Base-by-base conservation (phyloP, 2,888 invertebrate species). In the Macroteleia sp. region DNA sequence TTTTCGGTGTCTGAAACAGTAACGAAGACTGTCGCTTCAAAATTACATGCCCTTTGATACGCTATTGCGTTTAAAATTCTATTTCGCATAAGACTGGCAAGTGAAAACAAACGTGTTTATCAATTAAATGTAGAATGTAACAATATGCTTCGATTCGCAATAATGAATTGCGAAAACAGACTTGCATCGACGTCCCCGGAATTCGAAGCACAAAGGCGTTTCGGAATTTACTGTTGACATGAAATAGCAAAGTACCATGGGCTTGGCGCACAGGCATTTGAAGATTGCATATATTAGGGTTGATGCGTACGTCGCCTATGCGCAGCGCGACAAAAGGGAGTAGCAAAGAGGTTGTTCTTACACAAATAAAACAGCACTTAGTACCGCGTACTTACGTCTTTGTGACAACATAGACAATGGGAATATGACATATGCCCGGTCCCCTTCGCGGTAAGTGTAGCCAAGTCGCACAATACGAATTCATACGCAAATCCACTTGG, bases 281-380 rank as follows among this genome's bases (percentile, higher is more conserved):
- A n/a, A n/a, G n/a, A n/a, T n/a, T n/a, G n/a, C n/a, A n/a, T n/a
- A n/a, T 77, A 80, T 80, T 80, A 78, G 77, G 46, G 61, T 66
- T 56, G 52, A 76, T 76, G 77, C 70, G 71, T 74, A 50, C 62
- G 69, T 50, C 44, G 77, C 41, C 70, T 77, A 77, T 61, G 74
- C 64, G 73, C 46, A 70, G 67, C 66, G 69, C 79, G 77, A 74
- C 76, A 81, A 81, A 75, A 82, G 83, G 83, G 77, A 81, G 82
- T 81, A 87, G 82, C 85, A 86, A 88, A 88, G 88, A 88, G 88
- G 86, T 84, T 89, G 88, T 88, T 89, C 88, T 90, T 90, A 88
- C 82, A 89, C 90, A 90, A 90, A 90, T 91, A 90, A 91, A 91
- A 90, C 87, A 89, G 88, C 88, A 90, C 90, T 91, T 88, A 89